Base-by-base conservation (phyloP, 2,113 vertebrate species). In the Falcunculus frontatus region DNA sequence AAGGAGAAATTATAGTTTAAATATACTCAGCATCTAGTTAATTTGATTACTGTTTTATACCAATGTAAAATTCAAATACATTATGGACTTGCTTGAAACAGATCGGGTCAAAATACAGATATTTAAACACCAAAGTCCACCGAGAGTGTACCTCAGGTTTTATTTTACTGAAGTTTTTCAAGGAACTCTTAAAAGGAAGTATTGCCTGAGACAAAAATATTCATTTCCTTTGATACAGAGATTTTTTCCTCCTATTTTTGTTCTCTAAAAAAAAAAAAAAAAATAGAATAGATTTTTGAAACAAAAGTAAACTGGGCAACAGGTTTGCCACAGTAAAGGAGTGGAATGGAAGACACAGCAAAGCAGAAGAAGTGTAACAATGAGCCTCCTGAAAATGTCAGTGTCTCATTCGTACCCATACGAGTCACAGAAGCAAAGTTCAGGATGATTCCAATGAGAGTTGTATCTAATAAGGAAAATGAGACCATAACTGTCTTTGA, bases 91-190 rank as follows among this genome's bases (percentile, higher is more conserved):
- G 13, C 70, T 81, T 90, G 82, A 90, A 97, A 96, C 23, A 82
- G 26, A 84, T 16, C 70, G 57, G 23, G 30, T 72, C 49, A 85
- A 94, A 95, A 91, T 39, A 73, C 20, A 87, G 23, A 39, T 63
- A 65, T 64, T 91, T 76, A 69, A 85, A 68, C 2, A 68, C 26
- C 7, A 8, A 20, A 92, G 44, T 39, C 52, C 46, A 74, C 26
- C 1, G 0, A 90, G 26, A 85, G 67, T 41, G 9, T 22, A 70
- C 72, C 82, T 93, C 81, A 46, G 42, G 30, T 93, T 90, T 94
- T 92, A 50, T 94, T 97, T 93, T 87, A 91, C 37, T 92, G 44
- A 22, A 42, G 47, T 57, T 89, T 90, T 96, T 90, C 50, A 85
- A 62, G 46, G 27, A 50, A 82, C 19, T 87, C 87, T 32, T 39